Percentiles rank a stretch among this genome's conserved stretches.
phyloP scores from a whole-genome alignment of 2,888 invertebrate genomes.

The Octodonta nipae region DNA sequence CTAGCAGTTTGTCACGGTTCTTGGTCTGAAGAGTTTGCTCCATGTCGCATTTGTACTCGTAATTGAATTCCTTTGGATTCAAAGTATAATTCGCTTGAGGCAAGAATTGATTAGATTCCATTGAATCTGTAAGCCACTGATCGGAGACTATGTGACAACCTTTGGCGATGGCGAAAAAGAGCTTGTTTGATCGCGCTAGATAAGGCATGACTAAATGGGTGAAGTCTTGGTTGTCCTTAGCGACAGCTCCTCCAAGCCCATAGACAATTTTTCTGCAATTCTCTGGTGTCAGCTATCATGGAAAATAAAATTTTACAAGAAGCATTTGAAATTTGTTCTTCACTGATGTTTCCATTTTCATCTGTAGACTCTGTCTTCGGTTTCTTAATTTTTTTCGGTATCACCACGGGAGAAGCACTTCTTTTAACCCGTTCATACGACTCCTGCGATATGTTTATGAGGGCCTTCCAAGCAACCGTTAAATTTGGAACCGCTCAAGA shows the following conservation, averaged over 20 bases:
- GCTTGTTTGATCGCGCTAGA: slow-evolving; percentile 68
- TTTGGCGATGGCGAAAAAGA: slow-evolving; percentile 70
- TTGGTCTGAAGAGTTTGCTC: slow-evolving; percentile 60
- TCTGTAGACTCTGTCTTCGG: slow-evolving; percentile 32
- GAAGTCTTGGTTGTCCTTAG: slow-evolving; percentile 60
- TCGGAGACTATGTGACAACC: slow-evolving; percentile 68
- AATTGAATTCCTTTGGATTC: slow-evolving; percentile 66
- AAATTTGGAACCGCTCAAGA: too few relatives aligned
- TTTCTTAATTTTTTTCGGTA: slow-evolving; percentile 46
- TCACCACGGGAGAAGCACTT: slow-evolving; percentile 40
- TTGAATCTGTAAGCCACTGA: slow-evolving; percentile 77
- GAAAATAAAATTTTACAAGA: slow-evolving; percentile 46
- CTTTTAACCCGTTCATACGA: slow-evolving; percentile 73
- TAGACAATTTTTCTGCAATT: slow-evolving; percentile 38
- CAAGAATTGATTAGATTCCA: slow-evolving; percentile 64
- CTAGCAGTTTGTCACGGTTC: slow-evolving; percentile 60
- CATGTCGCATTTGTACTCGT: slow-evolving; percentile 59
- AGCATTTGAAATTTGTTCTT: slow-evolving; percentile 28
- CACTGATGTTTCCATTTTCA: slow-evolving; percentile 26
- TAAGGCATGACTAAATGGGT: slow-evolving; percentile 82
- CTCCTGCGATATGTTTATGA: slow-evolving; percentile 78
- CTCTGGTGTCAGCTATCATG: slow-evolving; percentile 29
- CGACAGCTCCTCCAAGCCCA: slow-evolving; percentile 71
- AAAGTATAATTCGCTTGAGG: slow-evolving; percentile 64
- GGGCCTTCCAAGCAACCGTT: slow-evolving; percentile 91